These are phyloP conservation scores for Eilema depressum DNA, from an alignment of 2,888 invertebrate genomes.

Conservation along the genomic window DNA sequence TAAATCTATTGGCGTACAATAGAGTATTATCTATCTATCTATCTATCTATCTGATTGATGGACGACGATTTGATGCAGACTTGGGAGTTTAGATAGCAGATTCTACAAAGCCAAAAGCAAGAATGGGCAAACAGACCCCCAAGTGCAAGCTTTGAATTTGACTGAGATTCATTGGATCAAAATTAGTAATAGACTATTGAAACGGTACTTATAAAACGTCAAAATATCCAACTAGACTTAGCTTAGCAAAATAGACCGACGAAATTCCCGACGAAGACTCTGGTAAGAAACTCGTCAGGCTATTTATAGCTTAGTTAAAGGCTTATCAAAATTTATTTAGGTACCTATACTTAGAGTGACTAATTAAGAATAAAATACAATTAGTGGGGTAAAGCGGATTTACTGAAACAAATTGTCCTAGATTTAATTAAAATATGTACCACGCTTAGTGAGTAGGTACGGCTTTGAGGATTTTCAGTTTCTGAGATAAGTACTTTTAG, in stretches of 20 bases:
- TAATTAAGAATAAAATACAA: not conserved
- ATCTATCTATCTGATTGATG: not conserved
- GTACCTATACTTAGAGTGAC: not conserved
- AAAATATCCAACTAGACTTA: no score
- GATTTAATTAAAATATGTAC: constrained; percentile 8
- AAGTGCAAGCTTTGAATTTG: no score
- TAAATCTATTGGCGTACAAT: no score
- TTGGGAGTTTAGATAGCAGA: not conserved
- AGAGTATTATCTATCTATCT: no score
- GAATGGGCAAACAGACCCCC: no score
- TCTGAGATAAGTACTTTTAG: not conserved
- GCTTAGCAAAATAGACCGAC: no score
- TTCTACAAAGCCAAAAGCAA: not conserved
- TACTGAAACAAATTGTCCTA: not conserved
- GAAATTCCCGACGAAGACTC: not conserved
- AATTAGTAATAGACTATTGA: no score
- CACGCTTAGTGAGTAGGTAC: not conserved
- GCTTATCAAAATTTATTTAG: not conserved
- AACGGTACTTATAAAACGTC: no score
- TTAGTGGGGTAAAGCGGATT: not conserved
- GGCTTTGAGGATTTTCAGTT: not conserved
- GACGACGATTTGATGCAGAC: not conserved
- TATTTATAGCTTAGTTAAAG: not conserved
- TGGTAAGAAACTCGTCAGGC: no score
- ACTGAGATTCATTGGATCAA: no score